Percentiles rank a stretch among this genome's conserved stretches.
phyloP scores from a whole-genome alignment of 1,140 invertebrate genomes.

The Drosophila erecta region DNA sequence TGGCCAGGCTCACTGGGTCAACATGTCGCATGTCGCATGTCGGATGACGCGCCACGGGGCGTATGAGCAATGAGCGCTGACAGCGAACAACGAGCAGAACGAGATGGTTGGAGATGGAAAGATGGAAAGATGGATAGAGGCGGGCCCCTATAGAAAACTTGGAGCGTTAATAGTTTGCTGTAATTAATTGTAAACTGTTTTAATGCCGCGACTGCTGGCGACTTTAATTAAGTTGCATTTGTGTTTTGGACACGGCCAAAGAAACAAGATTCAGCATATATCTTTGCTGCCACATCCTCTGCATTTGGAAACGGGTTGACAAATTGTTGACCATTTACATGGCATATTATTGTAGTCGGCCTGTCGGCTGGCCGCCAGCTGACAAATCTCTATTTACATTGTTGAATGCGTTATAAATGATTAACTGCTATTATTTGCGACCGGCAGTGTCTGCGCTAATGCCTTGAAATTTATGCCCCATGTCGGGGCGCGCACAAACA shows the following conservation, averaged over 20 bases:
- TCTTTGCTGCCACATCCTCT: constrained; percentile 28
- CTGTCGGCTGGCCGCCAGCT: constrained; percentile 48
- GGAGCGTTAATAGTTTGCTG: constrained; percentile 52
- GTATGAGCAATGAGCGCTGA: constrained; percentile 69
- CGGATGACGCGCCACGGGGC: constrained; percentile 58
- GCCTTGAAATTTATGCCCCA: constrained; percentile 62
- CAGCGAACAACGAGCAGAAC: constrained; percentile 36
- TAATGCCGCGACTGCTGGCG: constrained; percentile 50
- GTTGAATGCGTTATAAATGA: constrained; percentile 73
- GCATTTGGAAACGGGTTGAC: constrained; percentile 48
- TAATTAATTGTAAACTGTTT: constrained; percentile 77
- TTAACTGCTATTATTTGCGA: constrained; percentile 66
- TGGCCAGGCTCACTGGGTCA: constrained; percentile 58
- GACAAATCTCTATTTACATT: constrained; percentile 80
- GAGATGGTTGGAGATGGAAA: constrained; percentile 10
- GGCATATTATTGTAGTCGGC: constrained; percentile 56
- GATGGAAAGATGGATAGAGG: not conserved
- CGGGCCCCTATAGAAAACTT: constrained; percentile 7
- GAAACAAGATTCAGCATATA: constrained; percentile 41
- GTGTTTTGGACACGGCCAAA: constrained; percentile 66
- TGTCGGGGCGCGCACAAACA: constrained; percentile 39
- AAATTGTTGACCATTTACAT: constrained; percentile 77
- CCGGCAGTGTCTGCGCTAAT: constrained; percentile 38
- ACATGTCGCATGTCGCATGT: constrained; percentile 38
- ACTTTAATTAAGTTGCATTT: constrained; percentile 83